A percentile compares a stretch with the other conserved stretches of the same genome.
phyloP scores from a whole-genome alignment of 1,140 invertebrate genomes.

The Bombus fervidus region DNA sequence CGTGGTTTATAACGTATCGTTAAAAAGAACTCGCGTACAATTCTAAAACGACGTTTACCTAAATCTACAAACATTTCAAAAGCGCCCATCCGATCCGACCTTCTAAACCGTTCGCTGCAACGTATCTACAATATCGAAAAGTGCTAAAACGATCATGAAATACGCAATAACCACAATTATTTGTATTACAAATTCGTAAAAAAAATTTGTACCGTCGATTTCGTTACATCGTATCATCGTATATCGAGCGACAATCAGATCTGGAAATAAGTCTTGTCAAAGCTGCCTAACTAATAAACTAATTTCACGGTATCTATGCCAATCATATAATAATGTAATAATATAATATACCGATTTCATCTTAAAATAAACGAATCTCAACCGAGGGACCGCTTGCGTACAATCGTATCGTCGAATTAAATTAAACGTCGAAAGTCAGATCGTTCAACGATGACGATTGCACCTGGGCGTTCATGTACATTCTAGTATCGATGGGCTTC shows the following conservation, averaged over 20 bases:
- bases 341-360: not conserved
- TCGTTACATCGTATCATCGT: not conserved
- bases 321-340: not conserved
- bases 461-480: constrained; percentile 2
- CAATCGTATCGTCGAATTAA: not conserved
- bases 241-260: not conserved
- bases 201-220: not conserved
- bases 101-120: not conserved
- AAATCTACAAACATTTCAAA: not conserved
- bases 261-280: not conserved
- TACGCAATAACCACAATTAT: too few species aligned
- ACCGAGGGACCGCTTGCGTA: too few species aligned
- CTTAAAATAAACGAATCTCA: not conserved
- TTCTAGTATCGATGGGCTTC: constrained; percentile 39
- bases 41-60: not conserved
- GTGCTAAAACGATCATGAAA: not conserved
- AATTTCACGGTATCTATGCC: accelerated
- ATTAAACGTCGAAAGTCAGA: not conserved
- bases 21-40: not conserved
- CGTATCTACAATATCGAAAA: not conserved
- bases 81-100: not conserved
- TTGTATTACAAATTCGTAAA: not conserved
- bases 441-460: not conserved
- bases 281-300: not conserved
- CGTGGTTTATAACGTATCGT: too few species aligned